phyloP scores from a whole-genome alignment of 2,797 vertebrate genomes.

The Crypturellus tataupa region DNA sequence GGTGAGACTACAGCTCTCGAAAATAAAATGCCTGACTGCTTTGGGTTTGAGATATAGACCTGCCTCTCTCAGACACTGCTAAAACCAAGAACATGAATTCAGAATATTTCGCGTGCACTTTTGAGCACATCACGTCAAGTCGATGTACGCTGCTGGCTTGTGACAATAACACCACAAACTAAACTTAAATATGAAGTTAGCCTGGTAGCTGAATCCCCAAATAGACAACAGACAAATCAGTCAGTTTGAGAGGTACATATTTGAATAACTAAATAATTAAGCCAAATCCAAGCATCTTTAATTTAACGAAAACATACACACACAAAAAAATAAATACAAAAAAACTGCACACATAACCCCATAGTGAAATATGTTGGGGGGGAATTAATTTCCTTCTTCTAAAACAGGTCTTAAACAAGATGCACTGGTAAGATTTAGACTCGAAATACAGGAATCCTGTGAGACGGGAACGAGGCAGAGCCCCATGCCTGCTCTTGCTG shows the following conservation, averaged over 20 bases:
- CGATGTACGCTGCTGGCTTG: not conserved
- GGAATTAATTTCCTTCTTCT: not conserved
- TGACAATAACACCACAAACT: not conserved
- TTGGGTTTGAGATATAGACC: not conserved
- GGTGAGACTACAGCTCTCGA: not conserved
- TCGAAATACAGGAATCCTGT: not conserved
- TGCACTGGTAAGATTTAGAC: not conserved
- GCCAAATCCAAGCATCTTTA: not conserved
- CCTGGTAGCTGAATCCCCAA: not conserved
- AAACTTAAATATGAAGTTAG: not conserved
- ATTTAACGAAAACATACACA: not conserved
- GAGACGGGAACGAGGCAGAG: not conserved
- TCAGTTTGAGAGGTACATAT: not conserved
- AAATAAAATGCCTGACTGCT: constrained; percentile 22
- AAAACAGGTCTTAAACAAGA: not conserved
- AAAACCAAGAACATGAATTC: constrained; percentile 2
- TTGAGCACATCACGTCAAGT: not conserved
- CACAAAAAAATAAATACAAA: not conserved
- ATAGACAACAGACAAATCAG: too few relatives aligned
- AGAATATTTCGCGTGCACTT: not conserved
- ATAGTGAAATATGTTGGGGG: not conserved
- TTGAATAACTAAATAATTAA: constrained; percentile 3
- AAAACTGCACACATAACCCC: not conserved
- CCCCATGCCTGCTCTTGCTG: not conserved
- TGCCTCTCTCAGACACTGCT: not conserved